These are phyloP conservation scores for Hemiscyllium ocellatum DNA, from an alignment of 2,113 vertebrate species.

Conservation along the genomic window DNA sequence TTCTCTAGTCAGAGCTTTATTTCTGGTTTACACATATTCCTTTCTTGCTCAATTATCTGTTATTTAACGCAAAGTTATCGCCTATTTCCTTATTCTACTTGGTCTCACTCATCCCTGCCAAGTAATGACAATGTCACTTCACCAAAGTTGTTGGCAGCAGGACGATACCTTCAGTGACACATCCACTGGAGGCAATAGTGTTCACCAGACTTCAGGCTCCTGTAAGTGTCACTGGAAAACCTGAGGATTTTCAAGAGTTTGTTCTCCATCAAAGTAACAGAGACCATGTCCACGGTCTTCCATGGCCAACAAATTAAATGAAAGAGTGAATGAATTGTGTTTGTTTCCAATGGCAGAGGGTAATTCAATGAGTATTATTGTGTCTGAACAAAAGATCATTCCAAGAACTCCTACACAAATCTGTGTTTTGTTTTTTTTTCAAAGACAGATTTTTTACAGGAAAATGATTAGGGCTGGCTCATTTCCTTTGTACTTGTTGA, in stretches of 20 bases:
- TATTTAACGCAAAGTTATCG: no score
- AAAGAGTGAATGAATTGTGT: not conserved
- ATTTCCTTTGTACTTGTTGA: constrained; percentile 18
- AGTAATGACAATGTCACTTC: no score
- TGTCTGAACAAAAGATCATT: not conserved
- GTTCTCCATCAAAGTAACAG: not conserved
- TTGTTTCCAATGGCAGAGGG: not conserved
- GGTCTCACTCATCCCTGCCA: no score
- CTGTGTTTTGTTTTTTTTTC: not conserved
- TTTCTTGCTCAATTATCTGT: no score
- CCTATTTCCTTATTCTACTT: no score
- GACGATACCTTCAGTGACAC: not conserved
- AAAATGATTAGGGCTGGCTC: not conserved
- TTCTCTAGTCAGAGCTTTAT: no score
- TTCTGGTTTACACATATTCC: no score
- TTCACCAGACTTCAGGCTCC: not conserved
- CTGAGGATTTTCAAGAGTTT: not conserved
- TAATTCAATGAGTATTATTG: not conserved
- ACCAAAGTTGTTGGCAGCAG: no score
- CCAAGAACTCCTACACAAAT: not conserved
- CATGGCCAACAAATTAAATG: not conserved
- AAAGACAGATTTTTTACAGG: not conserved
- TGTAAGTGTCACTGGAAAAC: not conserved
- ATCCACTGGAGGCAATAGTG: not conserved
- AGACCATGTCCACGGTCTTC: not conserved